Base-by-base conservation (phyloP, 2,888 invertebrate species). In the Choreutis nemorana region DNA sequence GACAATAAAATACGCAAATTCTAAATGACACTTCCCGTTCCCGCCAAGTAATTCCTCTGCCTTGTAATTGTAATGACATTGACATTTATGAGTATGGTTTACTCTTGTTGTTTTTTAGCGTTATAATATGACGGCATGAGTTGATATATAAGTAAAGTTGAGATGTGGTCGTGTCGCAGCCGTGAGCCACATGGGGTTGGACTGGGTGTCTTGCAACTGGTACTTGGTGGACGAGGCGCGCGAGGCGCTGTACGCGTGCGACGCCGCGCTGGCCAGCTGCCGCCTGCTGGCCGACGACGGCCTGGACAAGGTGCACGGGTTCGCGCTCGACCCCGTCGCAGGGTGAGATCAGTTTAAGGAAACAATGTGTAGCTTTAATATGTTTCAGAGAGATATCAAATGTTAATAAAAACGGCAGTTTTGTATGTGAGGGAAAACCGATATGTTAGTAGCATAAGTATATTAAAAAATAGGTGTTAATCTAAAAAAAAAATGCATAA, bases 161-260 rank as follows among this genome's bases (percentile, higher is more conserved):
- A 18, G 18, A 10, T 16, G 3, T 30, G 28, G 30, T 23, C 28
- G 14, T 27, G 32, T 44, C 55, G 36, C 63, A 88, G 90, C 84
- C 40, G 87, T 92, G 39, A 85, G 84, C 40, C 87, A 89, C 55
- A 79, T 94, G 48, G 86, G 87, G 4, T 62, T 87, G 40, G 94
- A 95, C 71, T 95, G 94, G 94, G 72, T 92, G 32, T 85, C 90
- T 9, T 84, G 85, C 45, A 92, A 92, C 75, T 93, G 92, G 91
- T 95, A 93, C 73, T 83, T 92, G 56, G 73, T 87, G 46, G 91
- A 90, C 65, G 83, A 81, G 47, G 75, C 72, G 30, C 81, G 84
- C 39, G 86, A 85, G 53, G 81, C 85, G 60, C 82, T 93, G 42
- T 87, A 88, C 66, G 77, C 87, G 44, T 93, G 93, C 67, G 81